A percentile compares a stretch with the other conserved stretches of the same genome.
phyloP scores from a whole-genome alignment of 2,888 invertebrate genomes.

The Didymodactylos carnosus region DNA sequence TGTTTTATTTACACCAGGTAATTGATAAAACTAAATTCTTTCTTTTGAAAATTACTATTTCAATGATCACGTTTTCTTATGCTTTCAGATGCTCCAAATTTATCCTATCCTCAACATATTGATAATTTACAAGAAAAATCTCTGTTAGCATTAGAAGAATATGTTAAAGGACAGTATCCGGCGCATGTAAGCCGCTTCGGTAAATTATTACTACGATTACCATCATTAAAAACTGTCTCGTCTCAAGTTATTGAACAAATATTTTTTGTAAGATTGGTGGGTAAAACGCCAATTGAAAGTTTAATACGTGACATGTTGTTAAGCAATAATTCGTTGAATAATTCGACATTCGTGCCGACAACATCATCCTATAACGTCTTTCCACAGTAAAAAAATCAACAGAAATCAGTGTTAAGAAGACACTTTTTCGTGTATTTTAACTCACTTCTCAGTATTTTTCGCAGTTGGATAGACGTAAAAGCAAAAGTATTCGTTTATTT shows the following conservation, averaged over 20 bases:
- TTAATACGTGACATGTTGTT: slow-evolving; percentile 47
- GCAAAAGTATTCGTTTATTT: too few species aligned
- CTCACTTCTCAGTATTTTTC: too few species aligned
- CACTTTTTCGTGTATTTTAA: too few species aligned
- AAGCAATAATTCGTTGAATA: background rate
- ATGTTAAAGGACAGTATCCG: slow-evolving; percentile 86
- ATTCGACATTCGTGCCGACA: background rate
- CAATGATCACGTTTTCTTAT: background rate
- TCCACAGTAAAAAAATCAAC: too few species aligned
- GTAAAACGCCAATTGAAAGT: slow-evolving; percentile 61
- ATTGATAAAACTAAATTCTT: too few species aligned
- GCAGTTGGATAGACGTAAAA: too few species aligned
- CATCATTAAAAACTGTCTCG: slow-evolving; percentile 76
- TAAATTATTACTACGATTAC: slow-evolving; percentile 69
- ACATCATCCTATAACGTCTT: too few species aligned
- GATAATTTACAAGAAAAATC: slow-evolving; percentile 91
- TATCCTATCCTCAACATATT: slow-evolving; percentile 81
- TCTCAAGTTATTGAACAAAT: slow-evolving; percentile 84
- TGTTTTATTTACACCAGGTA: slow-evolving; percentile 96
- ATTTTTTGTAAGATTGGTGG: slow-evolving; percentile 86
- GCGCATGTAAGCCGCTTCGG: slow-evolving; percentile 91
- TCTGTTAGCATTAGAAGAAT: slow-evolving; percentile 89
- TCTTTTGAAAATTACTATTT: background rate
- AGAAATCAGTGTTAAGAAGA: too few species aligned
- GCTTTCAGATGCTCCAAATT: slow-evolving; percentile 82